Evolutionary conservation across 2,113 vertebrate species (phyloP).

Genomic region (Hypomesus transpacificus): DNA sequence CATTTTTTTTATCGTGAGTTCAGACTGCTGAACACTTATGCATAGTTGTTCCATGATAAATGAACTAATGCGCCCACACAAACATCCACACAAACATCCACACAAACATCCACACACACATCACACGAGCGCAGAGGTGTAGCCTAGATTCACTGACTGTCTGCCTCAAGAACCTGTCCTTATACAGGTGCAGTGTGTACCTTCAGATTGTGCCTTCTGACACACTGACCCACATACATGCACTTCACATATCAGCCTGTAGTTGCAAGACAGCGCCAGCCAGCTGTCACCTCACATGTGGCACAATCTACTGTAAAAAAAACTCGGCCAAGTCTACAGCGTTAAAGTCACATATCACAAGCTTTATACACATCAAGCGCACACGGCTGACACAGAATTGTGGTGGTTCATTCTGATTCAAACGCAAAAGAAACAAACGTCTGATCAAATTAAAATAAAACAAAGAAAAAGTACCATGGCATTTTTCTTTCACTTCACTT

Average conservation of each 20-base stretch:
- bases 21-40: not conserved
- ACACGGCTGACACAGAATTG: no score
- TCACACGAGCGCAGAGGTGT: not conserved
- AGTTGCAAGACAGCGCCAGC: not conserved
- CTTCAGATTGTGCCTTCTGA: conserved; percentile 1
- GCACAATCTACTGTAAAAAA: not conserved
- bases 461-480: not conserved
- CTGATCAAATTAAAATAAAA: not conserved
- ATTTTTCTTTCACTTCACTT: no score
- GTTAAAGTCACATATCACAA: not conserved
- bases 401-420: no score
- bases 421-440: no score
- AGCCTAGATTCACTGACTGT: not conserved
- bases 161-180: not conserved
- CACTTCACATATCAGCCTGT: conserved; percentile 32
- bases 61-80: not conserved
- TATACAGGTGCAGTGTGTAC: not conserved
- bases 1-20: no score
- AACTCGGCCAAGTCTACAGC: not conserved
- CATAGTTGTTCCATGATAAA: conserved; percentile 7
- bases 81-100: conserved; percentile 15
- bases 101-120: conserved; percentile 1
- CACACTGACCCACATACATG: conserved; percentile 30
- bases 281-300: not conserved
- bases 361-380: not conserved